A percentile compares a stretch with the other conserved stretches of the same genome.
Conservation (phyloP, 2,888 invertebrate species). For the Sisyra terminalis region DNA sequence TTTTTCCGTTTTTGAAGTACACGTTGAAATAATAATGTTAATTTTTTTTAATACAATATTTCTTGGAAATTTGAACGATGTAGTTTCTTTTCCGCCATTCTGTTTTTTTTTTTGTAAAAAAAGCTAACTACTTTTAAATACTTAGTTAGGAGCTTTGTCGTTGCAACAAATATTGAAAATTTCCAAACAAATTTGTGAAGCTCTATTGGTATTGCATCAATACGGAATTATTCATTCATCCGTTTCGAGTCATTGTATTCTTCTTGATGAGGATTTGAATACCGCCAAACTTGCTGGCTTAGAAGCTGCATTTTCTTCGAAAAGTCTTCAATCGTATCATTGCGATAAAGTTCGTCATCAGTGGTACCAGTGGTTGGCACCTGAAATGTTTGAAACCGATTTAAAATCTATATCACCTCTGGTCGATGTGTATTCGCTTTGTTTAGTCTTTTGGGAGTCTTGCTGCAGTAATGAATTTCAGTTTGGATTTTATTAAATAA, state of each 20-base stretch:
- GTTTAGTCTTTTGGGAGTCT: slow-evolving; percentile 2
- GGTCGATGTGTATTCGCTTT: neutral
- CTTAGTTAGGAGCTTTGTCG: slow-evolving; percentile 1
- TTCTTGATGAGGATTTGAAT: neutral
- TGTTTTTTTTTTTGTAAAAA: too few relatives aligned
- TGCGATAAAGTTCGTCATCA: neutral
- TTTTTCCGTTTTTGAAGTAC: too few relatives aligned
- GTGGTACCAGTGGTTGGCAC: slow-evolving; percentile 4
- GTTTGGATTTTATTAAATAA: neutral
- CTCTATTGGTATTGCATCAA: neutral
- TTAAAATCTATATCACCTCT: neutral
- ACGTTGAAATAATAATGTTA: too few relatives aligned
- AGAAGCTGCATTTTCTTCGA: neutral
- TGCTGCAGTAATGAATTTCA: neutral
- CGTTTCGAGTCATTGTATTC: slow-evolving; percentile 3
- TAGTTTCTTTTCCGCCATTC: slow-evolving; percentile 1
- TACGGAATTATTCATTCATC: slow-evolving; percentile 2
- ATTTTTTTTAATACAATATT: too few relatives aligned
- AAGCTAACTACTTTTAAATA: too few relatives aligned
- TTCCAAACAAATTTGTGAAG: neutral
- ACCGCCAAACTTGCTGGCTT: slow-evolving; percentile 2
- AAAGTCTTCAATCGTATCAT: neutral
- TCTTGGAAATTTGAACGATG: too few relatives aligned
- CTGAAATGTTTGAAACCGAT: neutral
- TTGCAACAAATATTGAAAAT: neutral